A percentile compares a stretch with the other conserved stretches of the same genome.
Conservation (phyloP, 2,888 invertebrate genomes). For the Dioctria rufipes region DNA sequence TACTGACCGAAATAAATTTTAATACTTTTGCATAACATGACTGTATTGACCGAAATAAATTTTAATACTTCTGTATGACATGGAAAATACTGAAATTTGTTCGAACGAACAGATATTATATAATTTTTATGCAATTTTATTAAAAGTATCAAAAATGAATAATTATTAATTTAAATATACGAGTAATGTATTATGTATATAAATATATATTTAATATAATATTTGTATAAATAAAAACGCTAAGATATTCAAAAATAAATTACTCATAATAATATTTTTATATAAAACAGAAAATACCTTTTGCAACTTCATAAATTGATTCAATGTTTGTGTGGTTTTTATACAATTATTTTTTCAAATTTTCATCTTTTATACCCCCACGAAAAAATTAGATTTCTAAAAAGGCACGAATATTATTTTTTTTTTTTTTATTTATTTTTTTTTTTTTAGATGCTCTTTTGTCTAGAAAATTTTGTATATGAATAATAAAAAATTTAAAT, state of each 20-base stretch:
- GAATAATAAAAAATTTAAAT: too few relatives aligned
- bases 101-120: too few relatives aligned
- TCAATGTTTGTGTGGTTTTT: slow-evolving; percentile 15
- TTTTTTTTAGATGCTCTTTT: neutral
- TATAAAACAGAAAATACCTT: neutral
- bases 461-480: too few relatives aligned
- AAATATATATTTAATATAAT: neutral
- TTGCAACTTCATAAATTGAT: slow-evolving; percentile 5
- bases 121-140: too few relatives aligned
- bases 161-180: too few relatives aligned
- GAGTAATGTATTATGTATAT: too few relatives aligned
- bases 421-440: slow-evolving; percentile 24
- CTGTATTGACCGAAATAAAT: too few relatives aligned
- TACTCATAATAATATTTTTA: slow-evolving; percentile 11
- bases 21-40: too few relatives aligned
- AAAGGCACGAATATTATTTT: slow-evolving; percentile 53
- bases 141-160: too few relatives aligned
- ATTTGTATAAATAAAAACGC: neutral
- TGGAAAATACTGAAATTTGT: too few relatives aligned
- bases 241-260: slow-evolving; percentile 12
- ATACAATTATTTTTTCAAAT: slow-evolving; percentile 26
- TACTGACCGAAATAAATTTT: too few relatives aligned
- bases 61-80: too few relatives aligned
- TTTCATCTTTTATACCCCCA: slow-evolving; percentile 28
- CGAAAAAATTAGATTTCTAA: slow-evolving; percentile 53